Evolutionary conservation across 1,140 invertebrate species (phyloP).

Genomic region (Philaenus spumarius): DNA sequence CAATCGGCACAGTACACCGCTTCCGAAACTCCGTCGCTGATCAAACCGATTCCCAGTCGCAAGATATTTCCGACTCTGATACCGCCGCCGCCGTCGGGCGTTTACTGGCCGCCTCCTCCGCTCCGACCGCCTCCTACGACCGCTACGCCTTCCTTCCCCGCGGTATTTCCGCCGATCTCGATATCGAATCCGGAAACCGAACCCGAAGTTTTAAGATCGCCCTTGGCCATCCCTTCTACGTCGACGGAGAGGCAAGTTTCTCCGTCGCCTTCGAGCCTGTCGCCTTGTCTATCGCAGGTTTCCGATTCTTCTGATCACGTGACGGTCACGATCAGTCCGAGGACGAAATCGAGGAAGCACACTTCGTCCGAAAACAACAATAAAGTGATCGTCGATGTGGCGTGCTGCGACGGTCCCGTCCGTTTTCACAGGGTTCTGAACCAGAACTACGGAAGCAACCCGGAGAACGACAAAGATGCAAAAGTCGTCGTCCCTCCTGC

Average conservation of each 20-base stretch:
- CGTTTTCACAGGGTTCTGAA: constrained; percentile 72
- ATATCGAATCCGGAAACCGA: background rate
- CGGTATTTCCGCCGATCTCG: constrained; percentile 12
- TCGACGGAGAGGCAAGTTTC: constrained; percentile 18
- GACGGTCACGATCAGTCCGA: constrained; percentile 14
- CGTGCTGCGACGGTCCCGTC: constrained; percentile 81
- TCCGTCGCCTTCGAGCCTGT: constrained; percentile 20
- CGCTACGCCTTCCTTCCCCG: constrained; percentile 28
- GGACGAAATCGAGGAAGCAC: background rate
- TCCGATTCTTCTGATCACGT: constrained; percentile 21
- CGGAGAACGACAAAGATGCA: constrained; percentile 23
- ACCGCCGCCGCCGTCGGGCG: constrained; percentile 33
- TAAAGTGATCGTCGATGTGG: constrained; percentile 66
- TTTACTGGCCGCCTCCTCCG: constrained; percentile 26
- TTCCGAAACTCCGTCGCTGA: constrained; percentile 29
- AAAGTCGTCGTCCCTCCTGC: constrained; percentile 36
- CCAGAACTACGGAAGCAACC: constrained; percentile 52
- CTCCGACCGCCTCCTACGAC: constrained; percentile 32
- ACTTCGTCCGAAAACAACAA: constrained; percentile 2
- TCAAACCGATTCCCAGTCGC: constrained; percentile 43
- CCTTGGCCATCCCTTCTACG: constrained; percentile 19
- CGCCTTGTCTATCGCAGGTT: constrained; percentile 9
- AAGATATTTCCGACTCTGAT: constrained; percentile 35
- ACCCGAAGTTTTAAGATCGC: constrained; percentile 12
- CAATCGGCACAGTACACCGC: background rate